phyloP scores from a whole-genome alignment of 1,140 invertebrate species.

The Drosophila ercepeae region DNA sequence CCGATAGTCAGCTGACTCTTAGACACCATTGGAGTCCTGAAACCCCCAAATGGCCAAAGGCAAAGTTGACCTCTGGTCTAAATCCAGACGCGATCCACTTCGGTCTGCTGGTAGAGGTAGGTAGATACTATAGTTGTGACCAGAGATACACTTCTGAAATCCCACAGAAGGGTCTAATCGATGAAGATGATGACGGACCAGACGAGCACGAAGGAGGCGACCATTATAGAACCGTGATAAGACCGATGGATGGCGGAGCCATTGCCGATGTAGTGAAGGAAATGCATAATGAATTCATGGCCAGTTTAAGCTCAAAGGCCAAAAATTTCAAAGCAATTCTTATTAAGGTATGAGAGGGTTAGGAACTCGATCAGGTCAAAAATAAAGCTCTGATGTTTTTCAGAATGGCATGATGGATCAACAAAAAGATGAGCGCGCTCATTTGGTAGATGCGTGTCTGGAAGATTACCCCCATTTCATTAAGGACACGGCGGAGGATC shows the following conservation, averaged over 20 bases:
- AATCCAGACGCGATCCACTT: constrained; percentile 21
- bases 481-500: background rate
- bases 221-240: background rate
- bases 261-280: constrained; percentile 20
- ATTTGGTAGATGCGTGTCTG: background rate
- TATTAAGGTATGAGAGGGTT: constrained; percentile 10
- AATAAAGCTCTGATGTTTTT: background rate
- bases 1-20: constrained; percentile 21
- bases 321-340: constrained; percentile 12
- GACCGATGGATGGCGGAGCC: background rate
- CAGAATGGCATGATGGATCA: constrained; percentile 22
- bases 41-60: background rate
- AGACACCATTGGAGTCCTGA: background rate
- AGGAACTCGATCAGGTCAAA: too few relatives aligned
- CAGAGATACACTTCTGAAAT: background rate
- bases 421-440: background rate
- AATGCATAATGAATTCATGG: constrained; percentile 24
- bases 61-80: background rate
- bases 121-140: background rate
- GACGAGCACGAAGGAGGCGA: background rate
- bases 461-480: background rate
- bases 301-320: constrained; percentile 1
- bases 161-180: constrained; percentile 35
- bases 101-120: constrained; percentile 19
- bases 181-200: background rate